These are phyloP conservation scores for Polydrusus cervinus DNA, from an alignment of 2,888 invertebrate species.

Conservation along the genomic window DNA sequence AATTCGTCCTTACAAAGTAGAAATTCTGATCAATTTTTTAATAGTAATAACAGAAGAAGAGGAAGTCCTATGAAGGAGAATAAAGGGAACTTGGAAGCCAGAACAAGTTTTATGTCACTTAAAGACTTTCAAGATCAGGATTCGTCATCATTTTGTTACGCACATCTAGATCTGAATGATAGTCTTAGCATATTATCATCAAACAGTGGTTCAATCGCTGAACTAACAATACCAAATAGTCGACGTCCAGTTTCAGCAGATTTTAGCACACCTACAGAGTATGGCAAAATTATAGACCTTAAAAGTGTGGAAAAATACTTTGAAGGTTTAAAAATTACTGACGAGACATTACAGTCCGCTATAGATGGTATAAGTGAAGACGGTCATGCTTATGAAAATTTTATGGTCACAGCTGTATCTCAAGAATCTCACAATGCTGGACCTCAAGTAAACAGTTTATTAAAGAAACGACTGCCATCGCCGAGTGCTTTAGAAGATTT, in stretches of 20 bases:
- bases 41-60: constrained; percentile 52
- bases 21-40: constrained; percentile 62
- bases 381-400: constrained; percentile 66
- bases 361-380: constrained; percentile 36
- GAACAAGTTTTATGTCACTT: constrained; percentile 57
- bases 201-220: constrained; percentile 71
- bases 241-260: constrained; percentile 85
- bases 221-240: constrained; percentile 70
- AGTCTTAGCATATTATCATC: constrained; percentile 61
- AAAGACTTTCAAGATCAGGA: constrained; percentile 46
- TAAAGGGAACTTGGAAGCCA: constrained; percentile 53
- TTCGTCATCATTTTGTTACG: constrained; percentile 44
- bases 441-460: constrained; percentile 18
- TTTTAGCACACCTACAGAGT: constrained; percentile 72
- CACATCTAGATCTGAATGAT: constrained; percentile 23
- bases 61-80: constrained; percentile 52
- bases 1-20: constrained; percentile 45
- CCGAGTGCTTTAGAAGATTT: constrained; percentile 59
- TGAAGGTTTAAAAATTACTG: constrained; percentile 41
- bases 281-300: constrained; percentile 46
- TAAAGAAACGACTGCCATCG: constrained; percentile 42
- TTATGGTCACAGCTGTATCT: constrained; percentile 57
- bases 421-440: constrained; percentile 9
- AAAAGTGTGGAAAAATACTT: constrained; percentile 47
- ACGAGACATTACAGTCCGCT: constrained; percentile 27